Evolutionary conservation across 2,113 vertebrate species (phyloP).

Genomic region (Chlorocebus sabaeus): DNA sequence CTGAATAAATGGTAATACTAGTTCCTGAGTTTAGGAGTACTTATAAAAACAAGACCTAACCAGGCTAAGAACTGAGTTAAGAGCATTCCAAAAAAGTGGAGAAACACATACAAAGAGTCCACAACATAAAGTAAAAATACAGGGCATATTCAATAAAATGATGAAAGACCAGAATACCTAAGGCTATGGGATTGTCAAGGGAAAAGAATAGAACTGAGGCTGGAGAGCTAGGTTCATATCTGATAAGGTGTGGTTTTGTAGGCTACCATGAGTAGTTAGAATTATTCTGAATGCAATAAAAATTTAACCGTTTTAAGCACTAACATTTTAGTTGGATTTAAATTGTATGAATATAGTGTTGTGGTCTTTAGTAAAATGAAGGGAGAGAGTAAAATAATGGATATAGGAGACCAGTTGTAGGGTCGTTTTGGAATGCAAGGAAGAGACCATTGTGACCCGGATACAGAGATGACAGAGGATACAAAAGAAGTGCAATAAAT

Average conservation of each 20-base stretch:
- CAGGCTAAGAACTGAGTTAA: background rate
- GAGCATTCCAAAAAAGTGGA: background rate
- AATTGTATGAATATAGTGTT: background rate
- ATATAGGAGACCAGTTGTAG: background rate
- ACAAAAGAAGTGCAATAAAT: background rate
- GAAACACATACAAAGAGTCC: background rate
- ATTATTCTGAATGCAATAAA: background rate
- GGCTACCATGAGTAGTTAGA: background rate
- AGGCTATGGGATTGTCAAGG: background rate
- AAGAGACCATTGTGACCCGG: background rate
- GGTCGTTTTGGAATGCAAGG: background rate
- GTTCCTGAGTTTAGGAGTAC: background rate
- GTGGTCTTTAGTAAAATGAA: background rate
- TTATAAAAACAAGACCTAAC: background rate
- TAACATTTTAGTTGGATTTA: background rate
- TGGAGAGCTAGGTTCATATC: background rate
- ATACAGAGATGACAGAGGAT: background rate
- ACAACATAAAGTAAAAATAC: background rate
- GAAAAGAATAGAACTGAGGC: background rate
- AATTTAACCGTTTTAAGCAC: background rate
- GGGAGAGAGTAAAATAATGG: background rate
- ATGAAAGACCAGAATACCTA: background rate
- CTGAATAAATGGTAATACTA: background rate
- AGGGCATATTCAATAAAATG: background rate
- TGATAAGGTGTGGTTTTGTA: background rate